Percentiles rank a stretch among this genome's conserved stretches.
These are phyloP conservation scores for Neodiprion lecontei DNA, from an alignment of 1,140 invertebrate genomes.

Conservation along the genomic window DNA sequence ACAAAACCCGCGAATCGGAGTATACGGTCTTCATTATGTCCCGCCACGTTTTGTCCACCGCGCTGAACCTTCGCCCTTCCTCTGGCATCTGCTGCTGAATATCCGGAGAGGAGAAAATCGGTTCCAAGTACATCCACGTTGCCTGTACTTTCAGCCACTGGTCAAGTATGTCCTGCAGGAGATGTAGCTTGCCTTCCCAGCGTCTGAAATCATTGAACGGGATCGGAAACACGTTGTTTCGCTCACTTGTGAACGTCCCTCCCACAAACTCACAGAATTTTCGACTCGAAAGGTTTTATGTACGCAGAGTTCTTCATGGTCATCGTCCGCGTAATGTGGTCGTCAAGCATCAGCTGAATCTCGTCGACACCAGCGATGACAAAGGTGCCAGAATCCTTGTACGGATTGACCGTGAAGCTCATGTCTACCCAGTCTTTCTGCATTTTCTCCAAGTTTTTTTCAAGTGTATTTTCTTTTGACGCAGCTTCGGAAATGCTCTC, in stretches of 20 bases:
- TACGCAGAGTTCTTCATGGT: slow-evolving; percentile 97
- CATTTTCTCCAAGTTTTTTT: slow-evolving; percentile 90
- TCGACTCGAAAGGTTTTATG: slow-evolving; percentile 89
- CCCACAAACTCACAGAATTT: slow-evolving; percentile 69
- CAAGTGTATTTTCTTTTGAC: slow-evolving; percentile 91
- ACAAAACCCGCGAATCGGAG: slow-evolving; percentile 79
- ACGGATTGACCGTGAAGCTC: slow-evolving; percentile 77
- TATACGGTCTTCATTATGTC: slow-evolving; percentile 91
- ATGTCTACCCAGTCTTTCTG: slow-evolving; percentile 89
- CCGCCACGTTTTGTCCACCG: slow-evolving; percentile 92
- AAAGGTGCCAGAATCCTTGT: slow-evolving; percentile 88
- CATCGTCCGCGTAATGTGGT: slow-evolving; percentile 95
- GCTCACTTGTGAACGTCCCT: not conserved
- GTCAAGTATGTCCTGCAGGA: slow-evolving; percentile 89
- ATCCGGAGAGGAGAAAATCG: slow-evolving; percentile 95
- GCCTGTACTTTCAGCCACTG: slow-evolving; percentile 95
- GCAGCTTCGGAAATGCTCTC: slow-evolving; percentile 92
- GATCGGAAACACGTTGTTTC: not conserved
- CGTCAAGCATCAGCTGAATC: slow-evolving; percentile 91
- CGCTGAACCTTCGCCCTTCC: slow-evolving; percentile 85
- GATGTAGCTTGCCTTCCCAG: slow-evolving; percentile 79
- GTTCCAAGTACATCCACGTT: slow-evolving; percentile 96
- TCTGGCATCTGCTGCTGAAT: slow-evolving; percentile 93
- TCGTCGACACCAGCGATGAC: slow-evolving; percentile 91
- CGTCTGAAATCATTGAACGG: slow-evolving; percentile 56